A percentile compares a stretch with the other conserved stretches of the same genome.
Evolutionary conservation across 2,113 vertebrate genomes (phyloP).

Genomic region (Panthera uncia): DNA sequence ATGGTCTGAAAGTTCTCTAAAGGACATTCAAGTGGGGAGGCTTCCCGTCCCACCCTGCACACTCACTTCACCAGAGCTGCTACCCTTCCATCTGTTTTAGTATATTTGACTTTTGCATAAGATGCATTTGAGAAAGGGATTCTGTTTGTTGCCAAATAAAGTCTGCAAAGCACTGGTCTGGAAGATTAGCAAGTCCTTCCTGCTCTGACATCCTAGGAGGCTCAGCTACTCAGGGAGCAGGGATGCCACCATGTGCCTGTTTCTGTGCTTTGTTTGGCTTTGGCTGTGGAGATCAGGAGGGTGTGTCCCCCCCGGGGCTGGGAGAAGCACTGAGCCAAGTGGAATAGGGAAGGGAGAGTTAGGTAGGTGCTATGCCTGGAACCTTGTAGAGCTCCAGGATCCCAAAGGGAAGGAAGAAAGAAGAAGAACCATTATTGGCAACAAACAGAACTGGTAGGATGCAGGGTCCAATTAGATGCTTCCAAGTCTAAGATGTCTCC

Average conservation of each 20-base stretch:
- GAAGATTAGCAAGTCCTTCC: background rate
- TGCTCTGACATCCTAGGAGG: background rate
- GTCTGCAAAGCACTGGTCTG: background rate
- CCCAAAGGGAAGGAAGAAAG: no score
- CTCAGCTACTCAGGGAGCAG: background rate
- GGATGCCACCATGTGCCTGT: background rate
- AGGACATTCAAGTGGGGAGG: background rate
- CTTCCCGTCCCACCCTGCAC: no score
- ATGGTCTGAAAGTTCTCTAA: background rate
- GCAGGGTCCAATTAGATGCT: background rate
- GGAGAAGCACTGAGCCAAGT: background rate
- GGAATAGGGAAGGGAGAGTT: no score
- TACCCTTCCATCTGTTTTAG: background rate
- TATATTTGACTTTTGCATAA: background rate
- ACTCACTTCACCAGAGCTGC: background rate
- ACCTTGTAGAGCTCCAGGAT: background rate
- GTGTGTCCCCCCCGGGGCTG: background rate
- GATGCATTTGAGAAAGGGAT: background rate
- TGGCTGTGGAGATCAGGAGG: background rate
- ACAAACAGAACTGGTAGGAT: background rate
- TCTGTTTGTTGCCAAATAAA: background rate
- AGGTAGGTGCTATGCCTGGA: background rate
- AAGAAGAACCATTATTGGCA: background rate
- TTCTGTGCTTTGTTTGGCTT: background rate
- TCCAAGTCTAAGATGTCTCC: rapidly evolving